Conservation (phyloP, 1,140 invertebrate species). For the Conus ventricosus region DNA sequence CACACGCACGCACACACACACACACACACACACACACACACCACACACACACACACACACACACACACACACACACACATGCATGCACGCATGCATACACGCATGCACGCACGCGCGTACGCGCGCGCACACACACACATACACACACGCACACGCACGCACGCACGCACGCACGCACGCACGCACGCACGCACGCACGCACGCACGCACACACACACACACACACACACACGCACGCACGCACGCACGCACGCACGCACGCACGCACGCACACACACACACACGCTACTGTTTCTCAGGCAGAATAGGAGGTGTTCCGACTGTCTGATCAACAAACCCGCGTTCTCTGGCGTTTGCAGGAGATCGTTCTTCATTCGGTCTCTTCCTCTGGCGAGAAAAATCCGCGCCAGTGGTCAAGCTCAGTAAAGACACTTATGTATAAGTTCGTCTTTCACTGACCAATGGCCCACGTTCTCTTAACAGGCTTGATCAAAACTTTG, state of each 20-base stretch:
- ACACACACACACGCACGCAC: slow-evolving; percentile 17
- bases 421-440: too few relatives aligned
- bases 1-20: slow-evolving; percentile 22
- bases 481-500: too few relatives aligned
- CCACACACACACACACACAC: background rate
- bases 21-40: slow-evolving; percentile 26
- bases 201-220: background rate
- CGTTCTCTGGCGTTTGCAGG: too few relatives aligned
- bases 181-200: slow-evolving; percentile 23
- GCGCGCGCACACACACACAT: too few relatives aligned
- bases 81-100: background rate
- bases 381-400: too few relatives aligned
- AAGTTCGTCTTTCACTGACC: too few relatives aligned
- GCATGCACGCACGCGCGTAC: background rate
- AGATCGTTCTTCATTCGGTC: too few relatives aligned
- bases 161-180: slow-evolving; percentile 4
- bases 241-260: slow-evolving; percentile 14
- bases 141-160: background rate
- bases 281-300: background rate
- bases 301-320: too few relatives aligned
- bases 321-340: too few relatives aligned
- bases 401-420: too few relatives aligned
- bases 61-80: too few relatives aligned
- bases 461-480: too few relatives aligned
- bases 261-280: background rate